Evolutionary conservation across 2,113 vertebrate species (phyloP).

Genomic region (Odontesthes bonariensis): DNA sequence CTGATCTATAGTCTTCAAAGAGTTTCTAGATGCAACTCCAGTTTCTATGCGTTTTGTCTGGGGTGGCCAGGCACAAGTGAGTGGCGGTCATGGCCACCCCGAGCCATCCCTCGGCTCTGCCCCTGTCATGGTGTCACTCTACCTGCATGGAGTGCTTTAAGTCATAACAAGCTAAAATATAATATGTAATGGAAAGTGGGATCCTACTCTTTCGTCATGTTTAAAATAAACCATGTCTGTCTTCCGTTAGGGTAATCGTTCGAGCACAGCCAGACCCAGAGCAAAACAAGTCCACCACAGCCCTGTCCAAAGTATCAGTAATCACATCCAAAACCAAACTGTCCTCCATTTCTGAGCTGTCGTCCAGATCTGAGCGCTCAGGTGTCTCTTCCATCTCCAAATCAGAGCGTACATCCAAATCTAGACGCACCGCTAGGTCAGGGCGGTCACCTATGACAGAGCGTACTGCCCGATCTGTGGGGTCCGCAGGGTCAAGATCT

Average conservation of each 20-base stretch:
- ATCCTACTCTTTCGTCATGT: background rate
- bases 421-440: slow-evolving; percentile 34
- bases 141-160: too few relatives aligned
- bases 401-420: slow-evolving; percentile 38
- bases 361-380: slow-evolving; percentile 51
- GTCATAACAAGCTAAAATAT: too few relatives aligned
- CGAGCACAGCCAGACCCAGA: slow-evolving; percentile 37
- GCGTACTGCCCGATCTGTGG: background rate
- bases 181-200: too few relatives aligned
- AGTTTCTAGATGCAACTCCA: too few relatives aligned
- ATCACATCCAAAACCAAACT: slow-evolving; percentile 69
- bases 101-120: too few relatives aligned
- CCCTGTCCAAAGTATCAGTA: slow-evolving; percentile 43
- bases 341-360: slow-evolving; percentile 71
- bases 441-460: slow-evolving; percentile 4
- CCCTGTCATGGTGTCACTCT: too few relatives aligned
- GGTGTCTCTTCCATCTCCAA: slow-evolving; percentile 58
- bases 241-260: slow-evolving; percentile 46
- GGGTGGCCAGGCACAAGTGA: too few relatives aligned
- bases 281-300: slow-evolving; percentile 54
- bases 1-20: too few relatives aligned
- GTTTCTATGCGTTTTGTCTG: too few relatives aligned
- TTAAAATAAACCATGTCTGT: background rate
- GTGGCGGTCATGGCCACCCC: too few relatives aligned
- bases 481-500: slow-evolving; percentile 21